Evolutionary conservation across 2,888 invertebrate genomes (phyloP).

Genomic region (Sisyra nigra): DNA sequence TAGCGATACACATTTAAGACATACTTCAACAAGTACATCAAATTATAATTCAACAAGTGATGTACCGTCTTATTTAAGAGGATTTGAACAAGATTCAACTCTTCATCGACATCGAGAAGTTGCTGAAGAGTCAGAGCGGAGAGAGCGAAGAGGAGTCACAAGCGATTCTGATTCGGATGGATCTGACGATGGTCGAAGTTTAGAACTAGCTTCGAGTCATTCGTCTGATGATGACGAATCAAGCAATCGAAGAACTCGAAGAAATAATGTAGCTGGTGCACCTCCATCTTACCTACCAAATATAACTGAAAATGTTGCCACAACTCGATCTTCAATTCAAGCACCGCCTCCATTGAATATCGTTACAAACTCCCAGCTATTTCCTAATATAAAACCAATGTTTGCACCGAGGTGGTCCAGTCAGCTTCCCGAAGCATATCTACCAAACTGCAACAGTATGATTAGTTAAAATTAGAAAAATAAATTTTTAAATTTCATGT

Average conservation of each 20-base stretch:
- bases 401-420: conserved; percentile 53
- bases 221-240: conserved; percentile 82
- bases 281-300: conserved; percentile 38
- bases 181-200: conserved; percentile 55
- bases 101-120: conserved; percentile 34
- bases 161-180: conserved; percentile 66
- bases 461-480: background rate
- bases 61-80: conserved; percentile 53
- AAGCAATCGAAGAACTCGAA: conserved; percentile 27
- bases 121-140: conserved; percentile 19
- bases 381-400: conserved; percentile 44
- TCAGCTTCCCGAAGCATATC: conserved; percentile 45
- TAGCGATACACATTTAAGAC: conserved; percentile 68
- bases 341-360: conserved; percentile 44
- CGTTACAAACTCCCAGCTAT: conserved; percentile 48
- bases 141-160: conserved; percentile 27
- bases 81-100: conserved; percentile 41
- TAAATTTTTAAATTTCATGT: background rate
- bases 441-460: conserved; percentile 33
- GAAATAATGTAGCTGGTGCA: conserved; percentile 5
- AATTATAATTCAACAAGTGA: conserved; percentile 74
- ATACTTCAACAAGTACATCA: conserved; percentile 73
- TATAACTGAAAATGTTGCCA: conserved; percentile 32
- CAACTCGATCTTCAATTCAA: conserved; percentile 22
- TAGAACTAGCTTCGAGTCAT: conserved; percentile 89